Evolutionary conservation across 2,888 invertebrate genomes (phyloP), one percentile per base, ranked within the genome.

Genomic region (Aspidapion aeneum): DNA sequence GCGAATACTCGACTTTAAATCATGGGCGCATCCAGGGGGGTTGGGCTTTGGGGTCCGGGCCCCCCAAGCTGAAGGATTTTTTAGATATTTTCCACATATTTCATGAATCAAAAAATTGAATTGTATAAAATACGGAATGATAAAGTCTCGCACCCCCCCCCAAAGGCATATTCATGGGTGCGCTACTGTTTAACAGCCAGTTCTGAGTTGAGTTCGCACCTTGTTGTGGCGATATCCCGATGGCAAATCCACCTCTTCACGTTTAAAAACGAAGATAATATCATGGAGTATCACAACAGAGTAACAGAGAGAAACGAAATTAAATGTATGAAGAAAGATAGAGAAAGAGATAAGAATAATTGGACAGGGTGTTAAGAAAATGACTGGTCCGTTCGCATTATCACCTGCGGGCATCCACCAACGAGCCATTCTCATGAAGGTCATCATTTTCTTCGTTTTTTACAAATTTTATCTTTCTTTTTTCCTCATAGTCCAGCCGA

Each of bases 361-460:
- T 74, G 74, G 73, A 73, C 72, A 70, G 73, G 73, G 73, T 72
- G 74, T 74, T 73, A 73, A 72, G 74, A 74, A 73, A 72, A 72
- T 73, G 72, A 73, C 72, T 72, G 70, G 70, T 63, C 67, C 71
- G 73, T 73, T 73, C 73, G 70, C 73, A 72, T 68, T 67, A 69
- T 70, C 70, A 69, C 73, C 73, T 67, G 68, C 64, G 73, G 74
- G 73, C 64, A 69, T 73, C 68, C 69, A 69, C 73, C 35, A 35
- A 35, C 35, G 35, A 35, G 35, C 35, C 35, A 12, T 72, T 67
- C 73, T 66, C 69, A 69, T 67, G 74, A 73, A 74, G 74, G 74
- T 73, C 74, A 72, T 70, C 18, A 19, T 52, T 17, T 52, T 52
- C 18, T 17, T 52, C 52, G 5, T 18, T 17, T 52, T 52, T 52